phyloP scores from a whole-genome alignment of 2,797 vertebrate genomes.

The Parauchenoglanis punctatus region DNA sequence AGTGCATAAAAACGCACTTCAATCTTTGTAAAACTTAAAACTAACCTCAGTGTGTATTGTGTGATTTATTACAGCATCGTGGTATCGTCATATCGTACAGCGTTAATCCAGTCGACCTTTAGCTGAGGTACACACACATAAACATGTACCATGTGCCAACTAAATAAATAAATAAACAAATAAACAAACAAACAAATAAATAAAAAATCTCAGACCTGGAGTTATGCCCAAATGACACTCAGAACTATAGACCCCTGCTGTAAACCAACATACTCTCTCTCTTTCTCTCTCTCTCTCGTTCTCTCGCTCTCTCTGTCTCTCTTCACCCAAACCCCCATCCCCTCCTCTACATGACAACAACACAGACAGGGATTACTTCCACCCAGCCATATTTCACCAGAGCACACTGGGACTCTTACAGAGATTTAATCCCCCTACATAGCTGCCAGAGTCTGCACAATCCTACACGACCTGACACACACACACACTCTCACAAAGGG shows the following conservation, averaged over 20 bases:
- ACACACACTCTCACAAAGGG: conserved; percentile 54
- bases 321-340: conserved; percentile 25
- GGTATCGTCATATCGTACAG: neutral
- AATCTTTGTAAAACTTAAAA: neutral
- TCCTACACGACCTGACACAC: conserved; percentile 50
- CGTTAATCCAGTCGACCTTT: neutral
- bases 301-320: neutral
- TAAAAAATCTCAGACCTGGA: conserved; percentile 73
- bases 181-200: conserved; percentile 55
- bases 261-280: conserved; percentile 39
- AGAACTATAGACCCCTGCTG: conserved; percentile 61
- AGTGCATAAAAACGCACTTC: neutral
- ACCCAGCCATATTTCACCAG: conserved; percentile 57
- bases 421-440: conserved; percentile 58
- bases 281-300: conserved; percentile 3
- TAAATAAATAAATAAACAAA: neutral
- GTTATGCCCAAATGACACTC: conserved; percentile 79
- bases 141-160: conserved; percentile 9
- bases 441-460: conserved; percentile 57
- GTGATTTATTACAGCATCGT: neutral
- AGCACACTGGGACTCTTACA: conserved; percentile 53
- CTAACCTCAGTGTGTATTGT: neutral
- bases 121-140: conserved; percentile 47
- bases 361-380: conserved; percentile 60
- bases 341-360: conserved; percentile 59